Evolutionary conservation across 2,113 vertebrate genomes (phyloP).

Genomic region (Myiozetetes cayanensis): DNA sequence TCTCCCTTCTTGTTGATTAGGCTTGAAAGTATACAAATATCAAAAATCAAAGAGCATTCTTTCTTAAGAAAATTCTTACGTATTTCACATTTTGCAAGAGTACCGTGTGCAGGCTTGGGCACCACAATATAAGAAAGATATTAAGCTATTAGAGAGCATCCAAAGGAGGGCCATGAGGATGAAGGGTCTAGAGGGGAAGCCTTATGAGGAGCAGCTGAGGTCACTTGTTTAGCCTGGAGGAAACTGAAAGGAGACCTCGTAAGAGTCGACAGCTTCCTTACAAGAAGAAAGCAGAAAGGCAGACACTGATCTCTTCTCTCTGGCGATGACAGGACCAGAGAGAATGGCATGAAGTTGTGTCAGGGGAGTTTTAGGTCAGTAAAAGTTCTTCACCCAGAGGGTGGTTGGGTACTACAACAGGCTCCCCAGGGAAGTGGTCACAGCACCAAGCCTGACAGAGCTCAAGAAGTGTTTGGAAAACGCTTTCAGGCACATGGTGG

Average conservation of each 20-base stretch:
- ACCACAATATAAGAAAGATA: neutral
- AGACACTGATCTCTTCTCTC: neutral
- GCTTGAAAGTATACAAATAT: neutral
- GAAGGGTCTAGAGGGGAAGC: neutral
- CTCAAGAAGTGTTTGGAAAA: neutral
- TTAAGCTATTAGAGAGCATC: rapidly evolving
- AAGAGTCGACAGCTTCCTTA: neutral
- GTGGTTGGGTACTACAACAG: rapidly evolving
- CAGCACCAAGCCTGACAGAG: too few relatives aligned
- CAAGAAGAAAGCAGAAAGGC: neutral
- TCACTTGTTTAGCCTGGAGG: neutral
- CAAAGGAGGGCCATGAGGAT: neutral
- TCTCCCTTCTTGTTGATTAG: neutral
- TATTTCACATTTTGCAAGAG: neutral
- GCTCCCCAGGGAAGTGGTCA: rapidly evolving
- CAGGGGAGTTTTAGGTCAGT: neutral
- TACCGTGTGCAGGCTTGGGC: neutral
- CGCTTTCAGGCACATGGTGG: neutral
- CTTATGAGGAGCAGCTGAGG: rapidly evolving
- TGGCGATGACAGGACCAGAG: rapidly evolving
- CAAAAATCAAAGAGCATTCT: neutral
- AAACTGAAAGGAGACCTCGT: neutral
- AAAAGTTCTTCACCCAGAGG: neutral
- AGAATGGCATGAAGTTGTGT: neutral
- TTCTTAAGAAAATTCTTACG: neutral